Base-by-base conservation (phyloP, 2,888 invertebrate species). In the Campoplex capitator region DNA sequence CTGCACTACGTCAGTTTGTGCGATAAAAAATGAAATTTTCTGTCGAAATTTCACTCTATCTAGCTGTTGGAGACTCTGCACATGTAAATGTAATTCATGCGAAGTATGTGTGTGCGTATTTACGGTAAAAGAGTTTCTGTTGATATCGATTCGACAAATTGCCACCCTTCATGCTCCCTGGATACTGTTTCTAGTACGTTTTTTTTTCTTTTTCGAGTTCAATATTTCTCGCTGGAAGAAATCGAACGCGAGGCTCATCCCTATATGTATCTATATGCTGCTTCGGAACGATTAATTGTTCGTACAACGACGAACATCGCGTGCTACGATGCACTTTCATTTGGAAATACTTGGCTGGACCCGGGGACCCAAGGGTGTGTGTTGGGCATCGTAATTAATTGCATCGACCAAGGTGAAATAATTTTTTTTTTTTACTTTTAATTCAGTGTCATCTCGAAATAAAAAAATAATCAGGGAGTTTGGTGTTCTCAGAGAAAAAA, bases 131-230 rank as follows among this genome's bases (percentile, higher is more conserved):
- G 77, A 85, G 76, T 45, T 77, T 51, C 7, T 11, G 82, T 67
- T 48, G 45, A 58, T 85, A 85, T 85, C 82, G 85, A 85, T 85
- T 85, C 67, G 58, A 78, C 78, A 85, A 85, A 78, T 82, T 82
- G 78, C 81, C 45, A 73, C 67, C 67, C 67, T 82, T 77, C 85
- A 65, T 51, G 62, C 76, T 65, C 38, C 18, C 28, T 62, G 77
- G 70, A 76, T 62, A 54, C 70, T 45, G 79, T 79, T 42, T 81
- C 32, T 32, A 32, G n/a, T 65, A 62, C 71, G 6, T 75, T 62
- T 75, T 13, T 51, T 28, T 68, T 45, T 67, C 8, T 23, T 23
- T 23, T 68, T 45, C 54, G 2, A 54, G 28, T 28, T 28, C 35
- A 56, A 23, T 67, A n/a, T 65, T 68, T 68, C 56, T 65, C 42